phyloP scores from a whole-genome alignment of 2,113 vertebrate species.

The Mobula birostris region DNA sequence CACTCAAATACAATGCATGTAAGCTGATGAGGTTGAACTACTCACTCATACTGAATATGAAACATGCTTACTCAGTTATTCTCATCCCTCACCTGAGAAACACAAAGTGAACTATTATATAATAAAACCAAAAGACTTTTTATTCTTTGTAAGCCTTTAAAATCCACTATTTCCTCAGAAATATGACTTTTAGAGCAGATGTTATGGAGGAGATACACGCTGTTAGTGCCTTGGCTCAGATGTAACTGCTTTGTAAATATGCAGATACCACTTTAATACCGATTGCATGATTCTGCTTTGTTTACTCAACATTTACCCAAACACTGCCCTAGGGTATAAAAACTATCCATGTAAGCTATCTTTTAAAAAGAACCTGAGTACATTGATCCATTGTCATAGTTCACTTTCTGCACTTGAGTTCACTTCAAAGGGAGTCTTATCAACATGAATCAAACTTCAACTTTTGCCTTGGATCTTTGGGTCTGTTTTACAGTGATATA shows the following conservation, averaged over 20 bases:
- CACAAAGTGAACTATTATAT: not conserved
- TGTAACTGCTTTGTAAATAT: not conserved
- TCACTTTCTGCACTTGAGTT: not conserved
- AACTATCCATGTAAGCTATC: not conserved
- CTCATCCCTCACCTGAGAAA: not conserved
- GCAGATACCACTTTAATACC: not conserved
- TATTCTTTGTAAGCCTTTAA: not conserved
- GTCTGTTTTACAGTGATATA: not conserved
- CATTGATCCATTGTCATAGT: not conserved
- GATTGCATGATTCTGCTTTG: conserved; percentile 1
- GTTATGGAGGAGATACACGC: not conserved
- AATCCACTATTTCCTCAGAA: conserved; percentile 1
- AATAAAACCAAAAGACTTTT: not conserved
- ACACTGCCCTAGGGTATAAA: not conserved
- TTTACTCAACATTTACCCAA: not conserved
- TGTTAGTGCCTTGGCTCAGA: not conserved
- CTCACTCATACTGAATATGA: not conserved
- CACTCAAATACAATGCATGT: not conserved
- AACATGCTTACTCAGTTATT: not conserved
- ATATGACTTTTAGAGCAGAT: conserved; percentile 4
- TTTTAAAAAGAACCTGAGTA: not conserved
- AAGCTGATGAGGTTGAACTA: not conserved
- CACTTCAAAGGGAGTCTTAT: conserved; percentile 21
- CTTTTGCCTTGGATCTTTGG: conserved; percentile 8
- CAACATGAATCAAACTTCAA: not conserved